Percentiles rank a stretch among this genome's conserved stretches.
Evolutionary conservation across 2,888 invertebrate genomes (phyloP).

Genomic region (Schizotus pectinicornis): DNA sequence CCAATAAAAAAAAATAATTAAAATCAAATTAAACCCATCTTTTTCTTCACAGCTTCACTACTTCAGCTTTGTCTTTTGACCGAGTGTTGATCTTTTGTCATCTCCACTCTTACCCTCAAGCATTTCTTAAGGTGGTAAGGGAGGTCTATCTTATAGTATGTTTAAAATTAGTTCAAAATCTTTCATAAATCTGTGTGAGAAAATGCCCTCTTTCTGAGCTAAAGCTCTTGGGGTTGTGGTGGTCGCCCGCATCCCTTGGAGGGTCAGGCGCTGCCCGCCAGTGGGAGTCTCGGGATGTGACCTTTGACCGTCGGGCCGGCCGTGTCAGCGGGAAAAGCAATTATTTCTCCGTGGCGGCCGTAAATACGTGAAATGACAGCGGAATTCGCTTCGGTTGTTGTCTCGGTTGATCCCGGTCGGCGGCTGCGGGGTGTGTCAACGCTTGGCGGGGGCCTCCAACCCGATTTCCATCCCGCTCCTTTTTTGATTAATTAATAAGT

Average conservation of each 20-base stretch:
- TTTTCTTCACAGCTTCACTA: too few relatives aligned
- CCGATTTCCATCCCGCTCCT: slow-evolving; percentile 8
- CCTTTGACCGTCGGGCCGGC: background rate
- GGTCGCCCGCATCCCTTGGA: background rate
- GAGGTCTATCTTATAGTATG: too few relatives aligned
- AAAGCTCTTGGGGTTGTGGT: background rate
- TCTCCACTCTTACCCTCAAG: too few relatives aligned
- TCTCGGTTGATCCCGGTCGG: slow-evolving; percentile 7
- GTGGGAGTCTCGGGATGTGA: background rate
- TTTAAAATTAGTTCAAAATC: too few relatives aligned
- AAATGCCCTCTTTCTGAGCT: too few relatives aligned
- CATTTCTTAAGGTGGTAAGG: too few relatives aligned
- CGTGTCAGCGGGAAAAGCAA: slow-evolving; percentile 7
- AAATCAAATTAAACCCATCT: too few relatives aligned
- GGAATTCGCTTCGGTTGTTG: slow-evolving; percentile 24
- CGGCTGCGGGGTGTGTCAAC: slow-evolving; percentile 22
- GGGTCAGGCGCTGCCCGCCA: background rate
- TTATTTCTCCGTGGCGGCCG: slow-evolving; percentile 13
- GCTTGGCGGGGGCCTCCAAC: slow-evolving; percentile 19
- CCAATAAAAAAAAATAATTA: too few relatives aligned
- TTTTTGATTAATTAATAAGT: slow-evolving; percentile 28
- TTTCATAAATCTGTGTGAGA: too few relatives aligned
- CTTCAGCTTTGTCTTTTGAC: too few relatives aligned
- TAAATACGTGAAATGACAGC: slow-evolving; percentile 21
- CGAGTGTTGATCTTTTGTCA: too few relatives aligned